Conservation (phyloP, 2,888 invertebrate genomes). For the Podabrus alpinus region DNA sequence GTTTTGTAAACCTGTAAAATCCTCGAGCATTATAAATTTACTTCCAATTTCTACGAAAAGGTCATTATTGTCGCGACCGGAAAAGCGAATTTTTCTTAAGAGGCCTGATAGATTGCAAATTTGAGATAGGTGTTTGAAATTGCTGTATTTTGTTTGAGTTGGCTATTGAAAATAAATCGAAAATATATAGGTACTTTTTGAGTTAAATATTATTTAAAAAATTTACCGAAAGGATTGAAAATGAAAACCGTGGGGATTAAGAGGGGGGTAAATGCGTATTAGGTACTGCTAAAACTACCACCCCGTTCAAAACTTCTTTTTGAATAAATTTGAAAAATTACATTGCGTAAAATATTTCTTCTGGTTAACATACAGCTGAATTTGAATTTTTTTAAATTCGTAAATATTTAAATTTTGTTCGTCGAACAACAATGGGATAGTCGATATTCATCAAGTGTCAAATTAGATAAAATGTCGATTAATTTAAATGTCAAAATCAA, state of each 20-base stretch:
- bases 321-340: too few relatives aligned
- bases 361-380: background rate
- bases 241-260: too few relatives aligned
- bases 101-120: background rate
- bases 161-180: too few relatives aligned
- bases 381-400: background rate
- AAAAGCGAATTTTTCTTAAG: background rate
- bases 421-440: background rate
- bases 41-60: background rate
- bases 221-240: too few relatives aligned
- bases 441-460: background rate
- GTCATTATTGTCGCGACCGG: background rate
- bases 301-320: too few relatives aligned
- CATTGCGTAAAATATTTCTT: too few relatives aligned
- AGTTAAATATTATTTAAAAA: too few relatives aligned
- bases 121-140: background rate
- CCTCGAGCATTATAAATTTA: background rate
- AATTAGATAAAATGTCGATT: background rate
- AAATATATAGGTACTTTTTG: too few relatives aligned
- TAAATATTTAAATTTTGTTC: background rate
- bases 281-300: too few relatives aligned
- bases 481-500: background rate
- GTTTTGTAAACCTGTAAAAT: constrained; percentile 6
- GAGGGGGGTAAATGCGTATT: too few relatives aligned
- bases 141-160: background rate